Percentiles rank a stretch among this genome's conserved stretches.
phyloP scores from a whole-genome alignment of 2,113 vertebrate species.

The Eulacestoma nigropectus region DNA sequence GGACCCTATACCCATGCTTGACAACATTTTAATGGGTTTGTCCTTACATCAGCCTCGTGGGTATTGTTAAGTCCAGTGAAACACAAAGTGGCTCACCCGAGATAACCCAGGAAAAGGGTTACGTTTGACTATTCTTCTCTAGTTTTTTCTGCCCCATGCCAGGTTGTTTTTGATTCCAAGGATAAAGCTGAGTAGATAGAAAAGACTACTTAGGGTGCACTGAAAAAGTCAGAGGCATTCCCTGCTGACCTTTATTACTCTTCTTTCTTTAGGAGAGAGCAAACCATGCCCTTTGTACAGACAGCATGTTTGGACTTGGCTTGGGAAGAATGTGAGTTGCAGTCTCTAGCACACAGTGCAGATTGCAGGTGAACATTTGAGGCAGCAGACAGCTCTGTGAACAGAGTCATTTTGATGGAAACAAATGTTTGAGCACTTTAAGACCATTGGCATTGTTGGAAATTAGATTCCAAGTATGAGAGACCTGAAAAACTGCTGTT shows the following conservation, averaged over 20 bases:
- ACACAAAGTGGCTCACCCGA: neutral
- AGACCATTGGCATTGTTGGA: neutral
- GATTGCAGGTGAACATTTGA: neutral
- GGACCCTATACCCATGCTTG: neutral
- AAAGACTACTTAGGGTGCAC: neutral
- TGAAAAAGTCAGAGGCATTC: neutral
- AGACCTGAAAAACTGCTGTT: neutral
- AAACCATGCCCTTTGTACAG: neutral
- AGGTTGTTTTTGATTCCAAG: neutral
- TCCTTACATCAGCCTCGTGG: neutral
- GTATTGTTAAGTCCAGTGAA: neutral
- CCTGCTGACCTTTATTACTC: neutral
- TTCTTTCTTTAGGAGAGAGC: neutral
- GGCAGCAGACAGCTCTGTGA: neutral
- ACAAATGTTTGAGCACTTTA: neutral
- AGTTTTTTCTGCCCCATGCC: neutral
- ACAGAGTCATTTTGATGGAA: neutral
- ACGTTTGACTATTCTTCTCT: neutral
- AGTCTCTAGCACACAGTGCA: neutral
- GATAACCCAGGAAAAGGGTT: neutral
- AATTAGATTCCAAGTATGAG: neutral
- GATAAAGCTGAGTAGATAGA: neutral
- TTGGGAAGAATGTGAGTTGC: neutral
- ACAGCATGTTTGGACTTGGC: neutral
- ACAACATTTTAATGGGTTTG: neutral